Evolutionary conservation across 2,797 vertebrate genomes (phyloP).

Genomic region (Picus viridis): DNA sequence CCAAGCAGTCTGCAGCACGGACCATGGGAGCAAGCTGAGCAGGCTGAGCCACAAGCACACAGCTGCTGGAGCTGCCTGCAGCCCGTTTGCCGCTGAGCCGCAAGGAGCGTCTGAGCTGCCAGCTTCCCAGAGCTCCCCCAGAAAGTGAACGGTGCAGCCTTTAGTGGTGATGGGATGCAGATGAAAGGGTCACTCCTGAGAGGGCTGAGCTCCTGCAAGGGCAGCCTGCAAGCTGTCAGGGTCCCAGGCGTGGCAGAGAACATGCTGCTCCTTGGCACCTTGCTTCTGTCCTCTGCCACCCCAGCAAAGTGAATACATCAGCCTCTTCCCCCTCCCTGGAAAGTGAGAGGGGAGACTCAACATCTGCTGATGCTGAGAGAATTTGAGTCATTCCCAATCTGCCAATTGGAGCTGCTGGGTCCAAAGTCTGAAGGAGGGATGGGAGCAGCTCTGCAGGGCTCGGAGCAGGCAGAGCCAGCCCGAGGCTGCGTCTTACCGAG

Average conservation of each 20-base stretch:
- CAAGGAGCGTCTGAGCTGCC: background rate
- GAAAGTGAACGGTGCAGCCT: slow-evolving; percentile 24
- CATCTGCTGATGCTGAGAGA: background rate
- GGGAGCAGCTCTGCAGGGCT: background rate
- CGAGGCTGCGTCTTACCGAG: background rate
- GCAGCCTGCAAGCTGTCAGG: background rate
- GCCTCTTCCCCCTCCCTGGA: slow-evolving; percentile 19
- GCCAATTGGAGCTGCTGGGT: background rate
- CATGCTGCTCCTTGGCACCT: background rate
- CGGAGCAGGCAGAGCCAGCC: background rate
- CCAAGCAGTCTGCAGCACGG: background rate
- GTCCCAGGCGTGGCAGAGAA: slow-evolving; percentile 13
- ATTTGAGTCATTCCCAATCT: slow-evolving; percentile 17
- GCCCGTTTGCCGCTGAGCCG: background rate
- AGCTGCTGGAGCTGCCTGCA: background rate
- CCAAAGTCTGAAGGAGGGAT: background rate
- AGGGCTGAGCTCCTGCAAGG: slow-evolving; percentile 16
- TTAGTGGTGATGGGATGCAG: slow-evolving; percentile 33
- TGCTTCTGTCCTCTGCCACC: slow-evolving; percentile 34
- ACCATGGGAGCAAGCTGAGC: background rate
- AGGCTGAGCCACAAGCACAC: background rate
- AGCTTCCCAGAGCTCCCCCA: slow-evolving; percentile 1
- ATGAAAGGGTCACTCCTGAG: slow-evolving; percentile 16
- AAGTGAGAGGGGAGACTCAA: background rate
- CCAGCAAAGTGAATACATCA: slow-evolving; percentile 24